Base-by-base conservation (phyloP, 2,888 invertebrate species). In the Dyspetes luteomarginatus region DNA sequence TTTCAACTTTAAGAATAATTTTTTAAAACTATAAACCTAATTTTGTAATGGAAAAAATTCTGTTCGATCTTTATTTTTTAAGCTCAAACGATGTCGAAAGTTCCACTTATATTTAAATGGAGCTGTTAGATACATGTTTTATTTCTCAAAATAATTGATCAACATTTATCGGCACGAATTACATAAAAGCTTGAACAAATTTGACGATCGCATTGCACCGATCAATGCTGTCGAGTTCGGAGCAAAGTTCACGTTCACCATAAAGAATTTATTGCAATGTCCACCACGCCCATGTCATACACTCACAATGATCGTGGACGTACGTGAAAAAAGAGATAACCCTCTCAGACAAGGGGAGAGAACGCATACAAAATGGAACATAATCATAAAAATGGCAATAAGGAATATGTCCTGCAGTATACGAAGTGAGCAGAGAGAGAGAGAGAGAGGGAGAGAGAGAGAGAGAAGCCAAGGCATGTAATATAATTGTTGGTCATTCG, bases 331-430 rank as follows among this genome's bases (percentile, higher is more conserved):
- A 71, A 58, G 28, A 48, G 28, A 56, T 58, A 58, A 45, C 62
- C 43, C 43, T 19, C 7, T 36, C 41, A 19, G 43, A 62, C 43
- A 22, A 9, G 43, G 43, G 43, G n/a, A 28, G 50, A 52, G 45
- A 30, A 22, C 28, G 36, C 75, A 60, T 68, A 68, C 48, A 68
- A 60, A 67, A 68, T 52, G 52, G 30, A 62, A 52, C 68, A 75
- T 75, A 68, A 75, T 75, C 75, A 68, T 75, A 75, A 75, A 75
- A 75, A 60, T 48, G 41, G 43, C 50, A 75, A 60, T 75, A 75
- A 68, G 41, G 68, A 50, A 67, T 52, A 52, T 50, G 60, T 65
- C 2, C 28, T 26, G n/a, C 58, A 7, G 28, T 17, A 36, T 48
- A n/a, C n/a, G 43, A 36, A 68, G 50, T 28, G 72, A 72, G 41